Base-by-base conservation (phyloP, 92 coral and sea anemone species). In the Zoanthus sociatus region DNA sequence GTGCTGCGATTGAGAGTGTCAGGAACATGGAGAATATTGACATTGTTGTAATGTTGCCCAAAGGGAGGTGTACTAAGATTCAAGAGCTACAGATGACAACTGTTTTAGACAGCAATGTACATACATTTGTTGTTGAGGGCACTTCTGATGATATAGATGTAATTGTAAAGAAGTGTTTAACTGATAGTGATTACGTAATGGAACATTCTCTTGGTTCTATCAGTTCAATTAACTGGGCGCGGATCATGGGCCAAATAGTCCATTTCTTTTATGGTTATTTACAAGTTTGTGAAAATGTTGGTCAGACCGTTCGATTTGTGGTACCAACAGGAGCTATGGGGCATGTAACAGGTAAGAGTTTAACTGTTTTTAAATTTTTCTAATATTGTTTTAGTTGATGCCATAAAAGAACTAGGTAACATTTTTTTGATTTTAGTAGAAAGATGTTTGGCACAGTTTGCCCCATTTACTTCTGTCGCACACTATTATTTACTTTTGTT, bases 81-180 rank as follows among this genome's bases (percentile, higher is more conserved):
- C 99, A 96, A 87, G 96, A 96, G 86, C 92, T 86, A 42, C 99
- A 96, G 78, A 96, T 96, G 98, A 96, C 95, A 7, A 94, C 99
- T 63, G 94, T 94, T 10, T 11, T 83, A 26, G 96, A 93, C 50
- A 82, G 76, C 26, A 94, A 93, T 90, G 98, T 95, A 11, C 95
- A 93, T 82, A 98, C 95, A 12, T 79, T 94, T 70, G 47, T 77
- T 68, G 92, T 58, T 1, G 98, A 95, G 72, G 99, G 99, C n/a
- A 88, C 90, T 2, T 91, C 95, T 17, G 98, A 93, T 92, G 98
- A 95, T 87, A 70, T 90, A 47, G 98, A 93, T 89, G 88, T 90
- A 1, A 84, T 92, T 1, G n/a, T 91, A 5, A 93, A 94, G 61
- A 74, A 79, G 7, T 93, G 96, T 83, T 84, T 93, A 51, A 68